phyloP scores from a whole-genome alignment of 2,888 invertebrate genomes.

The Drosophila siamana region DNA sequence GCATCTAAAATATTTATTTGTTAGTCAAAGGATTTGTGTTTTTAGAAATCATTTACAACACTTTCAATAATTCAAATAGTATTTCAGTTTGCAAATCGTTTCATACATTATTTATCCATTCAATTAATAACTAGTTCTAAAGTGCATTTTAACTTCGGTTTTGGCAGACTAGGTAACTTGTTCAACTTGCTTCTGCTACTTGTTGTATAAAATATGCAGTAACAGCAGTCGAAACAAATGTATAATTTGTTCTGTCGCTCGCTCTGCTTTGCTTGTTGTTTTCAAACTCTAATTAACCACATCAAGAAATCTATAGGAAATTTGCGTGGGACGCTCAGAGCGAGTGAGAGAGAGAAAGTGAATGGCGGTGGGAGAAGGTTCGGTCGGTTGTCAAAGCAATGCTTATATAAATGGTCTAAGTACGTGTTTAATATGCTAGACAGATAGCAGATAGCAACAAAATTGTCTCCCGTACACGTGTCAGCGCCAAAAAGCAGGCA shows the following conservation, averaged over 20 bases:
- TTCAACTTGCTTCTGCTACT: slow-evolving; percentile 34
- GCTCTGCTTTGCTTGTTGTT: slow-evolving; percentile 60
- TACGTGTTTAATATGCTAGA: slow-evolving; percentile 73
- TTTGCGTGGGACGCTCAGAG: slow-evolving; percentile 59
- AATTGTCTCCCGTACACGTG: slow-evolving; percentile 69
- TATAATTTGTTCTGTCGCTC: slow-evolving; percentile 61
- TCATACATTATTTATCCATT: not conserved
- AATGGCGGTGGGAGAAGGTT: not conserved
- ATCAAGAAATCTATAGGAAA: slow-evolving; percentile 74
- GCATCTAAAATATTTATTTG: not conserved
- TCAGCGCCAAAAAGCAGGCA: slow-evolving; percentile 44
- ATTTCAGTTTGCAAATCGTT: not conserved
- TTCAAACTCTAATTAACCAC: slow-evolving; percentile 77
- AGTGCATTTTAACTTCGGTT: slow-evolving; percentile 58
- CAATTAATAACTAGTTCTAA: not conserved
- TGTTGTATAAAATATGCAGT: slow-evolving; percentile 73
- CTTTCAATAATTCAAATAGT: not conserved
- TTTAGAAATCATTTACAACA: not conserved
- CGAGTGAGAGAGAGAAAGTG: not conserved
- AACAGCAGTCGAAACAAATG: slow-evolving; percentile 69
- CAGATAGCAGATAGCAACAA: slow-evolving; percentile 46
- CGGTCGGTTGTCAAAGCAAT: slow-evolving; percentile 35
- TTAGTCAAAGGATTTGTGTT: not conserved
- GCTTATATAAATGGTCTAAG: slow-evolving; percentile 68
- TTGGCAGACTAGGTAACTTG: slow-evolving; percentile 10